These are phyloP conservation scores for Heliconius sara DNA, from an alignment of 2,888 invertebrate genomes.

Conservation along the genomic window DNA sequence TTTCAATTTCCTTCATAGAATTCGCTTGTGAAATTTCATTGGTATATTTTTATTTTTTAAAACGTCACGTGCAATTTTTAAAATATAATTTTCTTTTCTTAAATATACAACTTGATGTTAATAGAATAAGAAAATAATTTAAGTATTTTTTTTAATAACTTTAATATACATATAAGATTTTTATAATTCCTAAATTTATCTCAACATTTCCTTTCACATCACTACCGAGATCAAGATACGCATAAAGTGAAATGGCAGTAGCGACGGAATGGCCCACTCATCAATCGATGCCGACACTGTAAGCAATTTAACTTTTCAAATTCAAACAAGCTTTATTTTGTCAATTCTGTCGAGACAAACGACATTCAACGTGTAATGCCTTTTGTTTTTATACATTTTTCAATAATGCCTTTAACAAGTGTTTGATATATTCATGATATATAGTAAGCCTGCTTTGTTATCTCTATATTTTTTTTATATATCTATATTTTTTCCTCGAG, in stretches of 20 bases:
- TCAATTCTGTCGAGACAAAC: slow-evolving; percentile 8
- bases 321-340: slow-evolving; percentile 28
- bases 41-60: not conserved
- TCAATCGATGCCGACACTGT: slow-evolving; percentile 22
- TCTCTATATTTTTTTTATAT: no score
- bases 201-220: slow-evolving; percentile 4
- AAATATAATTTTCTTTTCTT: not conserved
- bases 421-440: not conserved
- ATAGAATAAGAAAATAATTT: not conserved
- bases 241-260: slow-evolving; percentile 21
- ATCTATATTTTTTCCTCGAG: no score
- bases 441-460: not conserved
- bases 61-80: not conserved
- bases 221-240: slow-evolving; percentile 11
- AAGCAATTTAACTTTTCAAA: slow-evolving; percentile 33
- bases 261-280: slow-evolving; percentile 20
- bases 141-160: not conserved
- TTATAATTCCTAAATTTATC: not conserved
- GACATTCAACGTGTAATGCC: not conserved
- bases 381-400: not conserved
- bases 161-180: no score
- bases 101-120: not conserved
- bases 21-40: not conserved
- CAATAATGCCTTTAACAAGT: not conserved
- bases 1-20: not conserved